Percentiles rank a stretch among this genome's conserved stretches.
Evolutionary conservation across 2,888 invertebrate species (phyloP).

Genomic region (Amorpha juglandis): DNA sequence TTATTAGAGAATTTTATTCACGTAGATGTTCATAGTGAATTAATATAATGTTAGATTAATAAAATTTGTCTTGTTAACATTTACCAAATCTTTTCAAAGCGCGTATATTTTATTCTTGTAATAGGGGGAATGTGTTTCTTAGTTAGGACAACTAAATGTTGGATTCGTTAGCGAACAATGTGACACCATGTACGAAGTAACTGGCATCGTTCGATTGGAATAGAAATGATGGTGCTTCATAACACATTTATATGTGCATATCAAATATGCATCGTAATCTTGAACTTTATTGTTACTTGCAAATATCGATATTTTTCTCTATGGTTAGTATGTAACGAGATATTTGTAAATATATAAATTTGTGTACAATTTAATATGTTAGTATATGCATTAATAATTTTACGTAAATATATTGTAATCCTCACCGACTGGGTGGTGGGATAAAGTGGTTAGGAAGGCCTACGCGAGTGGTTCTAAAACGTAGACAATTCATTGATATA

Average conservation of each 20-base stretch:
- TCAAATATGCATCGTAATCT: constrained; percentile 58
- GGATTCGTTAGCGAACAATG: neutral
- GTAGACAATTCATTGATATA: constrained; percentile 36
- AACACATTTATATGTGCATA: constrained; percentile 64
- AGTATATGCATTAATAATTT: constrained; percentile 52
- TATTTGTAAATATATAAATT: constrained; percentile 66
- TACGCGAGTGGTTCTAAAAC: constrained; percentile 41
- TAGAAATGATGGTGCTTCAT: constrained; percentile 68
- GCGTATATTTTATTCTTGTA: constrained; percentile 41
- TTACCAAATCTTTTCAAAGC: constrained; percentile 76
- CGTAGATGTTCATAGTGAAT: constrained; percentile 67
- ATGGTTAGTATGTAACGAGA: constrained; percentile 47
- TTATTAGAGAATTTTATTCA: constrained; percentile 71
- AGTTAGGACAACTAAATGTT: neutral
- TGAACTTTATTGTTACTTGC: constrained; percentile 58
- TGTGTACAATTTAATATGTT: constrained; percentile 63
- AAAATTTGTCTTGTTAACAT: constrained; percentile 62
- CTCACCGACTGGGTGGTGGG: constrained; percentile 51
- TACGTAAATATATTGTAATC: constrained; percentile 40
- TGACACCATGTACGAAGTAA: neutral
- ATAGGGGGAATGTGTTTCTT: neutral
- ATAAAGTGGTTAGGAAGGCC: constrained; percentile 51
- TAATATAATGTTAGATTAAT: constrained; percentile 62
- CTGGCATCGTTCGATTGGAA: constrained; percentile 11
- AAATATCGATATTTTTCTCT: constrained; percentile 57